Conservation (phyloP, 2,113 vertebrate genomes). For the Pterocles orientalis region DNA sequence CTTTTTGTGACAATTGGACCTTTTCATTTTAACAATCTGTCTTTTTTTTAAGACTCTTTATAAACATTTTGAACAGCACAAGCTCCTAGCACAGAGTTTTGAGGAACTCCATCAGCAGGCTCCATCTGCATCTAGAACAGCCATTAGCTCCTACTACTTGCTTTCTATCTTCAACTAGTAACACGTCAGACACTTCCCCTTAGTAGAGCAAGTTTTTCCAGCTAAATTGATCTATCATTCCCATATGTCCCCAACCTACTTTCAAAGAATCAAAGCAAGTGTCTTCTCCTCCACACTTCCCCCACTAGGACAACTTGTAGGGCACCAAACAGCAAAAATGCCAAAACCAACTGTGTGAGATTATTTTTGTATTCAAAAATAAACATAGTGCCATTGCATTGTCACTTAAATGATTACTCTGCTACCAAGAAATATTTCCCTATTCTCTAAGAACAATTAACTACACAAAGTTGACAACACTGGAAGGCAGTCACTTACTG, state of each 20-base stretch:
- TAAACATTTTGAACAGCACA: neutral
- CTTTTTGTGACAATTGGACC: neutral
- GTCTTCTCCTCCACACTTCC: fast-evolving
- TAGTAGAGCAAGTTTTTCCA: neutral
- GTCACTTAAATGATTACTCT: neutral
- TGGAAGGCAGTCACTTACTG: conserved; percentile 13
- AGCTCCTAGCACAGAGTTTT: neutral
- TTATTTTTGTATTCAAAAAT: neutral
- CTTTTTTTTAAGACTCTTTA: neutral
- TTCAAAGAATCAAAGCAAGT: neutral
- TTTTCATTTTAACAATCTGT: neutral
- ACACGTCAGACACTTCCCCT: neutral
- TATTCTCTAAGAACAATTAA: conserved; percentile 28
- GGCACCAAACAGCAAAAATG: neutral
- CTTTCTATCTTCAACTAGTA: neutral
- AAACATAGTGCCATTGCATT: neutral
- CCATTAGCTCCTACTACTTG: neutral
- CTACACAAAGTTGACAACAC: neutral
- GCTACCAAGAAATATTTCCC: neutral
- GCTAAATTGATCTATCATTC: neutral
- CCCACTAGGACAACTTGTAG: neutral
- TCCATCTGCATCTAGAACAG: neutral
- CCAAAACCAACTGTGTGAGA: neutral
- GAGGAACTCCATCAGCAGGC: neutral
- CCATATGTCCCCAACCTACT: neutral